A percentile compares a stretch with the other conserved stretches of the same genome.
Evolutionary conservation across 2,888 invertebrate genomes (phyloP).

Genomic region (Mellilla xanthometata): DNA sequence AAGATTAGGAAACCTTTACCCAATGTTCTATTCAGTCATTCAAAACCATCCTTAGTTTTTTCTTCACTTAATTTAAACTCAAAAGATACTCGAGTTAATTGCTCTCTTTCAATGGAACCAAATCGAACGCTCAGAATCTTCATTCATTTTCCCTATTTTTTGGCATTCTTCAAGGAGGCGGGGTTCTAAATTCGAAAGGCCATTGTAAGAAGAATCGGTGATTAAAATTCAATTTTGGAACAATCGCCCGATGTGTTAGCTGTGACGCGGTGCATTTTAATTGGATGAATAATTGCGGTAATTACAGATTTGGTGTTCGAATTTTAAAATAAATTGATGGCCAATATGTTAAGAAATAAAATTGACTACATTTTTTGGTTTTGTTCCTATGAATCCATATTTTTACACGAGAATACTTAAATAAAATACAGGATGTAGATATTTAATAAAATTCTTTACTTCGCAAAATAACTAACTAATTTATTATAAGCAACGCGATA

Average conservation of each 20-base stretch:
- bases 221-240: slow-evolving; percentile 82
- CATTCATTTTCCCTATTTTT: slow-evolving; percentile 76
- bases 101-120: slow-evolving; percentile 49
- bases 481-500: no score
- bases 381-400: no score
- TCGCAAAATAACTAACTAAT: no score
- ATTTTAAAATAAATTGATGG: slow-evolving; percentile 28
- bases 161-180: slow-evolving; percentile 60
- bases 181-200: slow-evolving; percentile 46
- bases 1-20: background rate
- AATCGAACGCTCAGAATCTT: slow-evolving; percentile 73
- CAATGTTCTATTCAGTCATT: background rate
- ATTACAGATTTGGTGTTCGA: slow-evolving; percentile 33
- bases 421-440: no score
- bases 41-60: slow-evolving; percentile 48
- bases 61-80: slow-evolving; percentile 79
- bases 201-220: slow-evolving; percentile 78
- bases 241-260: slow-evolving; percentile 71
- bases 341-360: no score
- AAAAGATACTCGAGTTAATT: slow-evolving; percentile 82
- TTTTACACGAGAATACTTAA: no score
- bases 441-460: no score
- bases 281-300: slow-evolving; percentile 67
- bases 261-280: slow-evolving; percentile 76
- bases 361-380: no score